Base-by-base conservation (phyloP, 35 echinoderm and acorn worm species). In the Heliocidaris tuberculata region DNA sequence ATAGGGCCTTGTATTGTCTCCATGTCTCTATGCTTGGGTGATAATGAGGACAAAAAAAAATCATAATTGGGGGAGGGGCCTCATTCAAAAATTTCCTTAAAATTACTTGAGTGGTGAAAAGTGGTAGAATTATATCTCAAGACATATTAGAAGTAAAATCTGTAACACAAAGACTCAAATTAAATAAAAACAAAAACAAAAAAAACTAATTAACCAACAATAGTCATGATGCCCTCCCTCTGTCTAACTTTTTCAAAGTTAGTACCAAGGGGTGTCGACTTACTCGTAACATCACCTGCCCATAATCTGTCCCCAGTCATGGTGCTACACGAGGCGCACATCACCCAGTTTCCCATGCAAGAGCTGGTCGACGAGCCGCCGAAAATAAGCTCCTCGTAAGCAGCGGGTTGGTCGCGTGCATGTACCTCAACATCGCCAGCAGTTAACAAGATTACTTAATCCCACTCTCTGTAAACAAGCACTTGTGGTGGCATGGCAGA, bases 321-420 rank as follows among this genome's bases (percentile, higher is more conserved):
- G 31, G 87, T 48, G 31, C 87, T 24, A 89, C 87, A 89, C 87
- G 47, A 48, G 31, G 87, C 31, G 32, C 87, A 89, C 87, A 89
- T 32, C 87, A 89, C 29, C 87, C 87, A 89, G 87, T 89, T 89
- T 89, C 87, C 87, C 87, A 89, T 89, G 31, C 31, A 9, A 89
- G 87, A 89, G 31, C 19, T 42, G 87, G 32, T 47, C 7, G 31
- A 89, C 87, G 29, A n/a, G 31, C 47, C 21, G 2, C 1, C 85
- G 17, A 78, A 78, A 17, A 78, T 19, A 24, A 78, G 65, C 65
- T 78, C 65, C 65, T 78, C 65, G 65, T 78, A 21, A 24, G 3
- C 8, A 11, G 9, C 7, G 8, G 5, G 65, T 78, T 7, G 21
- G 65, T 78, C 65, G 65, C 65, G 17, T 78, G 65, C 65, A 78